phyloP scores from a whole-genome alignment of 2,797 vertebrate genomes.

The Pangasius sanitwongsei region DNA sequence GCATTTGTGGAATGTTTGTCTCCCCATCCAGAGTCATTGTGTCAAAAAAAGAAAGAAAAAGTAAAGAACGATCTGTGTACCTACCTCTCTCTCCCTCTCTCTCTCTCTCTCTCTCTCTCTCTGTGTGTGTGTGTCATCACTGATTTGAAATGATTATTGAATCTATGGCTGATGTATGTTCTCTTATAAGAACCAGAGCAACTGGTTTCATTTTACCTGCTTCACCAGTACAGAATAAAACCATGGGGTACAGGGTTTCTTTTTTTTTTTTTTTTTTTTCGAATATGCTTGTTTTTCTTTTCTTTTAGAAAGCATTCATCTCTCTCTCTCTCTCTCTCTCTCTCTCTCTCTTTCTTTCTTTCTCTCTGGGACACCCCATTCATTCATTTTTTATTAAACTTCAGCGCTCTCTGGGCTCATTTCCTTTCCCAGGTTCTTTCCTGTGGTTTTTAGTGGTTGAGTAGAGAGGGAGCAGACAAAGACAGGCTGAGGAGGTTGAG shows the following conservation, averaged over 20 bases:
- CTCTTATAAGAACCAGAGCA: constrained; percentile 57
- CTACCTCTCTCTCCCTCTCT: constrained; percentile 48
- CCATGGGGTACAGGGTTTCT: constrained; percentile 64
- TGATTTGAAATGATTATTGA: constrained; percentile 62
- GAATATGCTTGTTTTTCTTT: constrained; percentile 59
- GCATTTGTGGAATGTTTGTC: constrained; percentile 82
- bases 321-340: constrained; percentile 54
- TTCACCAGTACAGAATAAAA: constrained; percentile 67
- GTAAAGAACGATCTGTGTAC: constrained; percentile 29
- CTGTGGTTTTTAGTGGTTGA: constrained; percentile 75
- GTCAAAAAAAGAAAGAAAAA: constrained; percentile 69
- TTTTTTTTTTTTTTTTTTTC: constrained; percentile 60
- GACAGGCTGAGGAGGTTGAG: constrained; percentile 69
- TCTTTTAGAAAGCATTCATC: constrained; percentile 59
- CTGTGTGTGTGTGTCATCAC: constrained; percentile 64
- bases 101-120: constrained; percentile 24
- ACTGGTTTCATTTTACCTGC: constrained; percentile 75
- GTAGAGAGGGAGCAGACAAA: constrained; percentile 74
- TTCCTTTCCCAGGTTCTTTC: constrained; percentile 70
- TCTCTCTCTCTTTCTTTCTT: constrained; percentile 58
- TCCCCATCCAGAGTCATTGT: constrained; percentile 78
- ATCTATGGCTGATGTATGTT: constrained; percentile 44
- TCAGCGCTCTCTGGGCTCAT: constrained; percentile 78
- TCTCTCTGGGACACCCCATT: constrained; percentile 79
- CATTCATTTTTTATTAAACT: constrained; percentile 85